Evolutionary conservation across 2,888 invertebrate species (phyloP), one percentile per base, ranked within the genome.

Genomic region (Mallateleia sp.): DNA sequence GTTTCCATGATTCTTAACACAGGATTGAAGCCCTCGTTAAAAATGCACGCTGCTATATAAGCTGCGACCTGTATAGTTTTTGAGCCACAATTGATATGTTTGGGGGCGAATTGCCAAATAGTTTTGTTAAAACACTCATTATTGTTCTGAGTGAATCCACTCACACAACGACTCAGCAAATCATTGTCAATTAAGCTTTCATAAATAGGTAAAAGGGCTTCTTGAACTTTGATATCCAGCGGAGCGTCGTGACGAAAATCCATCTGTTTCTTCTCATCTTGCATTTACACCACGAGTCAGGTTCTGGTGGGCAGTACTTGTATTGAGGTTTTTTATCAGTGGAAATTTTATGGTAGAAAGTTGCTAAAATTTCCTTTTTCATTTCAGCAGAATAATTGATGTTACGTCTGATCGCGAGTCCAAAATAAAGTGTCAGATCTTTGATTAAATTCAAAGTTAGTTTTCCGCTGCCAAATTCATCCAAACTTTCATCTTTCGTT

Each of bases 361-460:
- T 69, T 14, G 87, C 85, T 85, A 85, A 85, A 20, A 88, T 85
- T 52, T 72, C 88, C 20, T 77, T 80, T 25, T 64, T 38, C 88
- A 88, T 88, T 28, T 78, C 81, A 14, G 24, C 34, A 28, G 66
- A 15, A 45, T 47, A 83, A 77, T 83, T 1, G 8, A 15, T 42
- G 18, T 83, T 88, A n/a, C 88, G 64, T 24, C 86, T 74, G 25
- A 92, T 90, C 8, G 91, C 92, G 25, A 89, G 52, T 20, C 91
- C 90, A 83, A 91, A 92, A 69, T 88, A 90, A 7, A 25, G 69
- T 52, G 90, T 89, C 14, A 92, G 47, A 34, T 88, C 81, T 67
- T 89, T 60, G 47, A 92, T 88, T 24, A 85, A 28, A 47, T 87
- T 87, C 34, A 89, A 83, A 1, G 86, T 88, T 14, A 91, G 80